Conservation (phyloP, 2,797 vertebrate species). For the Artibeus jamaicensis region DNA sequence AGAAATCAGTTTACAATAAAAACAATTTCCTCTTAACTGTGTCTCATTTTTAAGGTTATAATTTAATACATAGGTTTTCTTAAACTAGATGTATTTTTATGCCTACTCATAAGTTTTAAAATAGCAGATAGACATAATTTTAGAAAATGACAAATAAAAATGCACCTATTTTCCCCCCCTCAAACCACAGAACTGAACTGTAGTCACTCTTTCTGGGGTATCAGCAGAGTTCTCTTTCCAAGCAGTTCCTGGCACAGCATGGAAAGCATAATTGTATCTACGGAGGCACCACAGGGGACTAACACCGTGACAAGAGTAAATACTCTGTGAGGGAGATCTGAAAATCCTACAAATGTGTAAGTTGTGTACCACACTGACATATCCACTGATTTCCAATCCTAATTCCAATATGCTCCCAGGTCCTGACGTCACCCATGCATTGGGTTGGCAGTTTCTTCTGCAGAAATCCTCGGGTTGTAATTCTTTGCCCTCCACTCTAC, state of each 20-base stretch:
- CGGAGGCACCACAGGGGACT: neutral
- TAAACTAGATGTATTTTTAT: neutral
- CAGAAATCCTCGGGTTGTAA: neutral
- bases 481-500: neutral
- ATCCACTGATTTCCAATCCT: neutral
- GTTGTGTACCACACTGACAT: neutral
- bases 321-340: neutral
- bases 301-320: neutral
- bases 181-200: neutral
- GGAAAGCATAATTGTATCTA: neutral
- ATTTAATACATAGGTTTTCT: conserved; percentile 31
- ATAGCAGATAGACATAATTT: conserved; percentile 44
- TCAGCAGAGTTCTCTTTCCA: neutral
- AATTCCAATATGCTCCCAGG: neutral
- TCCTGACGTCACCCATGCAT: neutral
- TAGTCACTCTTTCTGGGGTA: conserved; percentile 2
- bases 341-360: neutral
- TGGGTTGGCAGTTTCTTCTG: neutral
- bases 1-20: conserved; percentile 41
- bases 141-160: conserved; percentile 43
- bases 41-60: conserved; percentile 28
- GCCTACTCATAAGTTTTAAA: conserved; percentile 24
- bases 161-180: neutral
- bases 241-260: neutral
- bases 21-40: neutral